These are phyloP conservation scores for Spilogale gracilis DNA, from an alignment of 2,113 vertebrate genomes.

Conservation along the genomic window DNA sequence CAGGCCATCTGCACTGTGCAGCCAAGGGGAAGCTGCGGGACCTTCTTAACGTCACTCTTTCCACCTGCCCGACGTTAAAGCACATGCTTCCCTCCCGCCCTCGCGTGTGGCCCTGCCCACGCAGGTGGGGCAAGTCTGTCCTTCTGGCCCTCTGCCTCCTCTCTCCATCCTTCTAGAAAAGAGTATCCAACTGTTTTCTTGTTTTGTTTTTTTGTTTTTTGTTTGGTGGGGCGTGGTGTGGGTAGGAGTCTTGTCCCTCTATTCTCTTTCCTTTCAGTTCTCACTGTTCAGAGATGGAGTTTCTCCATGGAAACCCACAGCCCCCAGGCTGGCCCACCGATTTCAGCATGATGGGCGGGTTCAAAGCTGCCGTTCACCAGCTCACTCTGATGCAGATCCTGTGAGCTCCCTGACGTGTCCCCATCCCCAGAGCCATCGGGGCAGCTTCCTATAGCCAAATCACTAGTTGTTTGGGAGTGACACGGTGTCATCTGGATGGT, in stretches of 20 bases:
- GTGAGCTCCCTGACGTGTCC: not conserved
- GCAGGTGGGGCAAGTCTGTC: not conserved
- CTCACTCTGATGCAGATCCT: not conserved
- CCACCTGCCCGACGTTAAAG: not conserved
- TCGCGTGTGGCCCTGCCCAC: not conserved
- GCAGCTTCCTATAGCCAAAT: not conserved
- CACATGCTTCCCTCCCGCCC: too few species aligned
- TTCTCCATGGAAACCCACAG: not conserved
- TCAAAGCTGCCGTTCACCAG: not conserved
- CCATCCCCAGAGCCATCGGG: not conserved
- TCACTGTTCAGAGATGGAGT: not conserved
- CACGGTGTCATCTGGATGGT: not conserved
- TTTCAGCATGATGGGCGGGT: not conserved
- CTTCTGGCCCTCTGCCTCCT: not conserved
- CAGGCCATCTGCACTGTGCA: not conserved
- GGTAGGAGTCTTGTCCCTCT: not conserved
- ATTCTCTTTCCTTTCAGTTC: not conserved
- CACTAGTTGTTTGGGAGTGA: not conserved
- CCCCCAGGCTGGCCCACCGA: too few species aligned
- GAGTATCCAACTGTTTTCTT: not conserved
- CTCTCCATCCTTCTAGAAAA: not conserved
- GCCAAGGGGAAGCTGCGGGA: not conserved
- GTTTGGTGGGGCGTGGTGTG: not conserved
- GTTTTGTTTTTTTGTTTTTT: not conserved
- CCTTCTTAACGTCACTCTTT: not conserved